phyloP scores from a whole-genome alignment of 2,888 invertebrate genomes.

The Chrysolina haemoptera region DNA sequence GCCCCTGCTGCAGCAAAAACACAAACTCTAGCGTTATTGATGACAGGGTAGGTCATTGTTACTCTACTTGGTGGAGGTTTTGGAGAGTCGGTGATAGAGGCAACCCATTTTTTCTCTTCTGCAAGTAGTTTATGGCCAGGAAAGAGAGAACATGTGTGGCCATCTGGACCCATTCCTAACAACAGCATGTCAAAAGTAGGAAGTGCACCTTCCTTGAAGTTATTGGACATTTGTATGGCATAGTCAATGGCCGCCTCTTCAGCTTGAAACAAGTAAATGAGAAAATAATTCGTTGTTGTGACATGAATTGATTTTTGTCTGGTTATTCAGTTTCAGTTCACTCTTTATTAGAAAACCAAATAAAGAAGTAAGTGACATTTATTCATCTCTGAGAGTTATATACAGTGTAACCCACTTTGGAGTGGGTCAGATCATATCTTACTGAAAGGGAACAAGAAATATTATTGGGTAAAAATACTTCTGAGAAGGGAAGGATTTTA shows the following conservation, averaged over 20 bases:
- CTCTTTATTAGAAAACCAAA: no score
- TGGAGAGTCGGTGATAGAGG: conserved; percentile 92
- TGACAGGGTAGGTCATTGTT: conserved; percentile 91
- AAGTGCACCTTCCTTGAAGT: conserved; percentile 74
- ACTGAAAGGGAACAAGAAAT: no score
- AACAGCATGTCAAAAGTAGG: conserved; percentile 91
- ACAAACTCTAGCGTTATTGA: conserved; percentile 88
- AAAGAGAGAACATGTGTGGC: conserved; percentile 98
- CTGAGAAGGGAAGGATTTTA: no score
- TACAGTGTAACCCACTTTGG: no score
- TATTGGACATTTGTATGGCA: conserved; percentile 75
- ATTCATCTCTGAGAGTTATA: no score
- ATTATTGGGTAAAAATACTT: no score
- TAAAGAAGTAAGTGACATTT: no score
- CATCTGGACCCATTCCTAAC: conserved; percentile 98
- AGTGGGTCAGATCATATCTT: no score
- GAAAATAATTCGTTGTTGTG: background rate
- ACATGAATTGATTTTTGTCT: background rate
- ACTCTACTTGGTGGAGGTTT: conserved; percentile 94
- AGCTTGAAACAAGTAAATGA: conserved; percentile 70
- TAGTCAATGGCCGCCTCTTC: conserved; percentile 85
- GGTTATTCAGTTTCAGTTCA: background rate
- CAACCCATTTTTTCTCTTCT: conserved; percentile 80
- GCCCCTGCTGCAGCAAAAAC: conserved; percentile 89
- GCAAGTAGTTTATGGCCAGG: conserved; percentile 82